Percentiles rank a stretch among this genome's conserved stretches.
These are phyloP conservation scores for Montipora foliosa DNA, from an alignment of 64 coral and sea anemone species.

Conservation along the genomic window DNA sequence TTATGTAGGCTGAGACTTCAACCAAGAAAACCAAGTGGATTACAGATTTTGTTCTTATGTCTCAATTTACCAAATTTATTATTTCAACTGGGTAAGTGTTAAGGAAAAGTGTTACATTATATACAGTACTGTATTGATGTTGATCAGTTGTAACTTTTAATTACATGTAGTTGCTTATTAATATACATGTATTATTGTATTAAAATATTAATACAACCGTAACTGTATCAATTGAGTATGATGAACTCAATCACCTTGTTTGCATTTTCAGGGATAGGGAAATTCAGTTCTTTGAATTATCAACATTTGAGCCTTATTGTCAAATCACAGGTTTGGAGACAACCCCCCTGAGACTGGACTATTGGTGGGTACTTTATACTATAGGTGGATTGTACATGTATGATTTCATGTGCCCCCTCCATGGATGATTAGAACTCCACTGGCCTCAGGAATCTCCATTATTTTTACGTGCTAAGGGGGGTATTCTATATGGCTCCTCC, in stretches of 20 bases:
- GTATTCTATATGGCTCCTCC: too few species aligned
- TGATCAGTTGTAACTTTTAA: too few species aligned
- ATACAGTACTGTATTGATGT: neutral
- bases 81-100: conserved; percentile 95
- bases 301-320: conserved; percentile 99
- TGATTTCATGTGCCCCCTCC: neutral
- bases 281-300: conserved; percentile 99
- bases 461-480: too few species aligned
- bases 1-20: conserved; percentile 86
- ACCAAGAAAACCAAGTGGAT: conserved; percentile 99
- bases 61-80: conserved; percentile 98
- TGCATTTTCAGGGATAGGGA: conserved; percentile 84
- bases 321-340: conserved; percentile 99
- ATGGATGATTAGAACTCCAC: too few species aligned
- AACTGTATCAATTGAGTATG: too few species aligned
- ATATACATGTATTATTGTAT: too few species aligned
- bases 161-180: too few species aligned
- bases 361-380: conserved; percentile 69
- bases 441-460: too few species aligned
- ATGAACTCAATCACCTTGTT: neutral
- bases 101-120: neutral
- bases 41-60: conserved; percentile 97
- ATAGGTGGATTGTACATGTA: neutral
- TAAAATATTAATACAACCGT: too few species aligned
- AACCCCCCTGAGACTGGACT: conserved; percentile 90